Base-by-base conservation (phyloP, 2,888 invertebrate species). In the Tiliacea aurago region DNA sequence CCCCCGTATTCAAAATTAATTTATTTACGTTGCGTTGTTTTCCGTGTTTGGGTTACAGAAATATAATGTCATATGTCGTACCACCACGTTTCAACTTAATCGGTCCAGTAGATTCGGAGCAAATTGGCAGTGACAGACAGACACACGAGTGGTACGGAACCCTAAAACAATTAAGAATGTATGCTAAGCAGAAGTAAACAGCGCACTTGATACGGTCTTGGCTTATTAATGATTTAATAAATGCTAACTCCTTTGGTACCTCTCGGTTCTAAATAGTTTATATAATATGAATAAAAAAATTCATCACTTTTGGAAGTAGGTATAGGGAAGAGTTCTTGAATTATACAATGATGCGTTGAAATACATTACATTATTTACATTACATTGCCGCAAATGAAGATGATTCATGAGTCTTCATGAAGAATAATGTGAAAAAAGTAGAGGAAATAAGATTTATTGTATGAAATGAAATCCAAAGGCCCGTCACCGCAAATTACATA, bases 211-310 rank as follows among this genome's bases (percentile, higher is more conserved):
- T 73, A 76, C 55, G 68, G 66, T 56, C 13, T 66, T 70, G 65
- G 66, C 73, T 78, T 74, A 81, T 73, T 78, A 77, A 71, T 76
- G 68, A 73, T 63, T 76, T 78, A 81, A 85, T 84, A 37, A 78
- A 84, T 84, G 73, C 76, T 77, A 84, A 71, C 80, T 71, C 65
- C 75, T 79, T 75, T 80, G 64, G 76, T 76, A 74, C 70, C 73
- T 81, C 77, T 73, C 63, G 33, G 49, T 76, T 79, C 7, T 13
- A 63, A 47, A 45, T 20, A 28, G 67, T 77, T 70, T 73, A 77
- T 37, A 4, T 37, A 77, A 78, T 78, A 78, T 80, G 80, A 49
- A 77, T 56, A 49, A 47, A 55, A 6, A 58, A 59, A 63, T 70
- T 71, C 51, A 69, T 56, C 37, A 58, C 15, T n/a, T 62, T 68